Percentiles rank a stretch among this genome's conserved stretches.
These are phyloP conservation scores for Euwallacea similis DNA, from an alignment of 1,140 invertebrate species.

Conservation along the genomic window DNA sequence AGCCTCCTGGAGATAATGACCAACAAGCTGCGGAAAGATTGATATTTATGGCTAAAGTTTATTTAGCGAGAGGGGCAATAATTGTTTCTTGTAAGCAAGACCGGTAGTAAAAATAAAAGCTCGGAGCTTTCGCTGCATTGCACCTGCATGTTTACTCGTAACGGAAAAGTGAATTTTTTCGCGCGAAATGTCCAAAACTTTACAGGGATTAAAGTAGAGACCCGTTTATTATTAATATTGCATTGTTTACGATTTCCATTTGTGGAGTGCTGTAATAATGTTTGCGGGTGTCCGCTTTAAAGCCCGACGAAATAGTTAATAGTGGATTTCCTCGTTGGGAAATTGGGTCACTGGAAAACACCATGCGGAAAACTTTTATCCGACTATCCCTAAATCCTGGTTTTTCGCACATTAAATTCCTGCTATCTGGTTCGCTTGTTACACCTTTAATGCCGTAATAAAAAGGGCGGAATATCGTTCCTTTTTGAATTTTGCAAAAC, in stretches of 20 bases:
- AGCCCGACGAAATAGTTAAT: constrained; percentile 1
- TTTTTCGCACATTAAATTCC: constrained; percentile 6
- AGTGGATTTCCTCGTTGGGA: constrained; percentile 3
- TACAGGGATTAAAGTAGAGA: too few species aligned
- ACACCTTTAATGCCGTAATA: constrained; percentile 1
- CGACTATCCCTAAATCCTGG: constrained; percentile 6
- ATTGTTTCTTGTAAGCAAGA: background rate
- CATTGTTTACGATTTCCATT: too few species aligned
- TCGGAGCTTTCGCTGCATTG: too few species aligned
- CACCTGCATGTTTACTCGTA: too few species aligned
- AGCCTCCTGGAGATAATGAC: constrained; percentile 15
- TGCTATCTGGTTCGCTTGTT: constrained; percentile 6
- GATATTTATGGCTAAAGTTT: constrained; percentile 15
- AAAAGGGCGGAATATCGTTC: background rate
- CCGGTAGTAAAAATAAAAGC: background rate
- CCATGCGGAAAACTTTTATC: constrained; percentile 6
- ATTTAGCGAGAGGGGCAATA: constrained; percentile 4
- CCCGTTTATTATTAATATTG: too few species aligned
- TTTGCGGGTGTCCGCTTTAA: constrained; percentile 1
- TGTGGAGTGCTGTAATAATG: background rate
- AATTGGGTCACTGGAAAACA: constrained; percentile 5
- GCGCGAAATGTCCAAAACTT: too few species aligned
- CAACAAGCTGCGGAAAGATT: constrained; percentile 4
- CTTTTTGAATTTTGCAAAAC: too few species aligned
- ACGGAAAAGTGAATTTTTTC: too few species aligned